Base-by-base conservation (phyloP, 2,797 vertebrate genomes). In the Philypnodon macrostomus region DNA sequence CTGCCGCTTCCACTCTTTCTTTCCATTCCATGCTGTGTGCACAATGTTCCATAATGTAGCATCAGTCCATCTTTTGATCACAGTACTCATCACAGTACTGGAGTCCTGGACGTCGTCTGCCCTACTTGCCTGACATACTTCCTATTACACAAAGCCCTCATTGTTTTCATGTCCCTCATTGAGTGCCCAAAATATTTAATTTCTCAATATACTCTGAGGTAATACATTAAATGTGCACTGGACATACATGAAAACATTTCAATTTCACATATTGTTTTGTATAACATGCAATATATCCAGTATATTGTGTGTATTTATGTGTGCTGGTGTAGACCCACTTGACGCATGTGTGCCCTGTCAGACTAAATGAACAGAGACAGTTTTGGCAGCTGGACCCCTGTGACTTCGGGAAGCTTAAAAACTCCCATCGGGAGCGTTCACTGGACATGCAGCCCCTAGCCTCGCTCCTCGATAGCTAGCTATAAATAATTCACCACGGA, bases 401-500 rank as follows among this genome's bases (percentile, higher is more conserved):
- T 63, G 69, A 77, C 67, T 63, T 11, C 13, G 36, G 34, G 23
- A 67, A 63, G 58, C 64, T 71, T 72, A 67, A 77, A 81, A 76
- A 68, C 65, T 75, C 62, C 59, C 70, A 74, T 46, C 36, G 42
- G 74, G 61, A 71, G 78, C 76, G 63, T 27, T 2, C 12, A 19
- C 70, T 56, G 56, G 59, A 63, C 39, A 10, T n/a, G n/a, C n/a
- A n/a, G n/a, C n/a, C n/a, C n/a, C n/a, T n/a, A 27, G 58, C 52
- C 41, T 53, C 30, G 41, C 66, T 58, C 59, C 54, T n/a, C n/a
- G n/a, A n/a, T n/a, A n/a, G 29, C 60, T 69, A 35, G 67, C 52
- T 70, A 73, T 80, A 75, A 83, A 85, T 86, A 74, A 81, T 82
- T 85, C 75, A 83, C 62, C 65, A 65, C 50, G 49, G 56, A 58